Evolutionary conservation across 2,888 invertebrate species (phyloP), one percentile per base, ranked within the genome.

Genomic region (Plebejus melissa): DNA sequence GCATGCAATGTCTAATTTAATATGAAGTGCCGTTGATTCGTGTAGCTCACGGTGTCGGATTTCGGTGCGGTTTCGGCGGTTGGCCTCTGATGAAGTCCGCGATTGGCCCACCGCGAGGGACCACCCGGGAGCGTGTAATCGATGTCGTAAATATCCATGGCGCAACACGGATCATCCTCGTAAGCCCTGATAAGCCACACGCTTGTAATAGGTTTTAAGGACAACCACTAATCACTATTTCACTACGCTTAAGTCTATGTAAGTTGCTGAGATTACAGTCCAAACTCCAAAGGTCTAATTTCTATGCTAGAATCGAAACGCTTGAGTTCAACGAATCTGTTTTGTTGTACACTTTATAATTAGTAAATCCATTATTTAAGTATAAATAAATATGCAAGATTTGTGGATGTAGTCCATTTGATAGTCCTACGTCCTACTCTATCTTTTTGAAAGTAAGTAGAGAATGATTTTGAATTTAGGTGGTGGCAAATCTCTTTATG

Each of bases 131-230:
- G 81, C 81, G 81, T 80, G 82, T 85, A 85, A 84, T 85, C 85
- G 82, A 83, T 84, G 86, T 87, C 88, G 84, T 91, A 90, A 92
- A 91, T 89, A 88, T 85, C 81, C 78, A 83, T 89, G 89, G 87
- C 88, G 90, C 86, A 91, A 90, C 83, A 79, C 81, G 86, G 89
- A 90, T 91, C 86, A 89, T 86, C 86, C 81, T 81, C 82, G 82
- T 86, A 87, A 88, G 85, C 86, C 83, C 80, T 85, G 90, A 90
- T 91, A 90, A 91, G 86, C 84, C 78, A 83, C 81, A 84, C 79
- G 77, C 82, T 82, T 75, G 60, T 79, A 80, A 82, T 80, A 80
- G 81, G 81, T 80, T 80, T 79, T 77, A 79, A 78, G 78, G 80
- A 80, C 82, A 82, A 80, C 78, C 82, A 83, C 82, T 87, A 82